Base-by-base conservation (phyloP, 2,797 vertebrate species). In the Sebastes glaucus region DNA sequence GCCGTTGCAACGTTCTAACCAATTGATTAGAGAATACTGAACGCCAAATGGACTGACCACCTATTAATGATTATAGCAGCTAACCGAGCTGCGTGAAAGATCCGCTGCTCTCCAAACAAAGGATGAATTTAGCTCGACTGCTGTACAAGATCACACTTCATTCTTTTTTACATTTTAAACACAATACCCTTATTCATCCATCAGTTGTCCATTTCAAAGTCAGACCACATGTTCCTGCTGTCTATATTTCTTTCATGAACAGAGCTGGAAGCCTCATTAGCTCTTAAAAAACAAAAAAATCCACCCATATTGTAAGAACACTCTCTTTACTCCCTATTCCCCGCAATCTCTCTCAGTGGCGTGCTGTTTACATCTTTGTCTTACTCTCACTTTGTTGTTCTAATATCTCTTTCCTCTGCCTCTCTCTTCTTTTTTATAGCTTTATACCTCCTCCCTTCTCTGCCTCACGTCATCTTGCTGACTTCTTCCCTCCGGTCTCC, bases 1-100 rank as follows among this genome's bases (percentile, higher is more conserved):
- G 77, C 76, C n/a, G 38, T 69, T 87, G 83, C 83, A 89, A 92
- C 86, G 80, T 89, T 89, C 74, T 30, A 70, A 72, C 73, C 84
- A 75, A 93, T 91, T 93, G 93, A 95, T 94, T 92, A 83, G 90
- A 90, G 86, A 85, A 91, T 75, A 84, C 68, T 77, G 86, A 91
- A 85, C 84, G 83, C 84, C 84, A 91, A 93, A 93, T 77, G 65
- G 83, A 85, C 84, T 68, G 88, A 85, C 79, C 87, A 87, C 77
- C 87, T 80, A 89, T 87, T 91, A 90, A 90, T 92, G 90, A 93
- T 93, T 87, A 49, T 49, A 92, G 85, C 88, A 83, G 81, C 81
- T 75, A 72, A 77, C 62, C 5, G 20, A 55, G 81, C 83, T 22
- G 81, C 20, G 38, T 69, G 56, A 80, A 82, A 82, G 83, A 82